Evolutionary conservation across 64 coral and sea anemone species (phyloP).

Genomic region (Stichodactyla mertensii): DNA sequence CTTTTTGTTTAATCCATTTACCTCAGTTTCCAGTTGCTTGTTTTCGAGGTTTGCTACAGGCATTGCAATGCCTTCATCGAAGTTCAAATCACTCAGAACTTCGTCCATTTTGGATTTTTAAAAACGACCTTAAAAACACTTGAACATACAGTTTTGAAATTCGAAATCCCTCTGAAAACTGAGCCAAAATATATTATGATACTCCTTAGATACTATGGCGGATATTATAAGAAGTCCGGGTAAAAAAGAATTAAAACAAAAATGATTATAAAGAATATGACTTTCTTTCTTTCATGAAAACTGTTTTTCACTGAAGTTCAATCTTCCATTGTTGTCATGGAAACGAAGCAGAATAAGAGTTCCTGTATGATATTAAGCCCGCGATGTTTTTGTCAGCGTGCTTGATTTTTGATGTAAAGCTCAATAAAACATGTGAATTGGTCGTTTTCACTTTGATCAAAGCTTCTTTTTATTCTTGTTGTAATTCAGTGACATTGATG

Average conservation of each 20-base stretch:
- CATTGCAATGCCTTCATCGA: slow-evolving; percentile 99
- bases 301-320: background rate
- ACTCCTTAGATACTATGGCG: background rate
- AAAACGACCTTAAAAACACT: too few species aligned
- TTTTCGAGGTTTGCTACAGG: slow-evolving; percentile 94
- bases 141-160: background rate
- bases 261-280: background rate
- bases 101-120: slow-evolving; percentile 71
- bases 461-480: background rate
- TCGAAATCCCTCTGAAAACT: background rate
- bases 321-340: slow-evolving; percentile 13
- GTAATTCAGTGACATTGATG: background rate
- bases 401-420: background rate
- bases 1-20: background rate
- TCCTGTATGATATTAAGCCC: background rate
- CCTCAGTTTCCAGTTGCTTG: slow-evolving; percentile 88
- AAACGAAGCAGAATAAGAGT: slow-evolving; percentile 11
- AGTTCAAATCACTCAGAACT: slow-evolving; percentile 82
- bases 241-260: background rate
- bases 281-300: background rate
- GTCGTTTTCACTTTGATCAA: background rate
- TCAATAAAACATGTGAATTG: background rate
- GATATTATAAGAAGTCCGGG: background rate
- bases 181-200: background rate
- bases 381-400: background rate